Base-by-base conservation (phyloP, 2,113 vertebrate species). In the Scomber scombrus region DNA sequence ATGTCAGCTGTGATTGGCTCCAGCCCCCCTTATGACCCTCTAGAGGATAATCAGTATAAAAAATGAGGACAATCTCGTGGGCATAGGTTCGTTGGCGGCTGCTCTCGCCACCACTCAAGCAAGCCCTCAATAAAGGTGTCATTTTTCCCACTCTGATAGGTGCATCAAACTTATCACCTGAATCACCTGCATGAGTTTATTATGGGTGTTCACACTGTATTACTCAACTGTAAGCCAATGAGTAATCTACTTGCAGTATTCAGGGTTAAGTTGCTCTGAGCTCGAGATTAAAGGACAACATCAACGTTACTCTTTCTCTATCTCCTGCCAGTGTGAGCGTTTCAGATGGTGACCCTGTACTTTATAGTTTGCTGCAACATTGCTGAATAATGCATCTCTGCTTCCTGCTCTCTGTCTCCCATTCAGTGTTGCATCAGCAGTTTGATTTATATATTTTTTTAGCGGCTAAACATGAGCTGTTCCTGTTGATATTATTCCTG, bases 301-400 rank as follows among this genome's bases (percentile, higher is more conserved):
- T 4, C 26, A 51, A 26, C 71, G 54, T 46, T 55, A 18, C 29
- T 72, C 31, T 50, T 66, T 57, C 21, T 5, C 50, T 45, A 47
- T 60, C 11, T 46, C 12, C 60, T 60, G 52, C 9, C 31, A 14
- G 23, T 56, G 6, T n/a, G 49, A 71, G 71, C 60, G 3, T 61
- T 46, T 58, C 18, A 10, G 21, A 14, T 3, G n/a, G 68, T 80
- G 74, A 81, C 73, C 73, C 79, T 62, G 80, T 0, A 0, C 47
- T 79, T 85, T 45, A 66, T 18, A n/a, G 34, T 81, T 72, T 78
- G 65, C 78, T 79, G 78, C 81, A 74, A 23, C 64, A 19, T 63
- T 0, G 9, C 73, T 90, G 81, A 92, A 91, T 86, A 85, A 88
- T 89, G 78, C 75, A 88, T 84, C 63, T 29, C 47, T 8, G 43